phyloP scores from a whole-genome alignment of 2,797 vertebrate genomes.

The Remorina albescens region DNA sequence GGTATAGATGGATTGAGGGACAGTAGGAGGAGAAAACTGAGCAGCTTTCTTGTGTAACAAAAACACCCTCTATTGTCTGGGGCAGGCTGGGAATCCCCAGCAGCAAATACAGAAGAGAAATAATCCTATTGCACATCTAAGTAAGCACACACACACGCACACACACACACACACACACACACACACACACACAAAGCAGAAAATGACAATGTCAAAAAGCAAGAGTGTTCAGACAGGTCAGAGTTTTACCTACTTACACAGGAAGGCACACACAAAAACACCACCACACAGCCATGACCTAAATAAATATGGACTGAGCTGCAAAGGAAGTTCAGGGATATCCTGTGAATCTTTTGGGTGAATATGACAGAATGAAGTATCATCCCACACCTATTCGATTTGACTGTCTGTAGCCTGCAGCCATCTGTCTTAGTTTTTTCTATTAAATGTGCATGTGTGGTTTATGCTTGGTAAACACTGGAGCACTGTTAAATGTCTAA shows the following conservation, averaged over 20 bases:
- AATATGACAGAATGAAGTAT: constrained; percentile 19
- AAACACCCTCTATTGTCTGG: constrained; percentile 61
- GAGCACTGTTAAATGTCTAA: neutral
- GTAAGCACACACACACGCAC: neutral
- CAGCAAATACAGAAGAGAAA: constrained; percentile 58
- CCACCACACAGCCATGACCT: neutral
- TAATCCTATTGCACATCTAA: constrained; percentile 54
- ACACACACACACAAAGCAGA: constrained; percentile 1
- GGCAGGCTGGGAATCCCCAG: constrained; percentile 67
- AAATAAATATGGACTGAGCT: constrained; percentile 1
- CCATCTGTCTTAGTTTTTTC: neutral
- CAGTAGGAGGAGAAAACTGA: constrained; percentile 41
- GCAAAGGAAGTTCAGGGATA: constrained; percentile 2
- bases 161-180: neutral
- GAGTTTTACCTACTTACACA: constrained; percentile 2
- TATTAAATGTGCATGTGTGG: neutral
- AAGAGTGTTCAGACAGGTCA: constrained; percentile 19
- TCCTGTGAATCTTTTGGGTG: neutral
- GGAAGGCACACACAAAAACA: constrained; percentile 32
- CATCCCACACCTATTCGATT: neutral
- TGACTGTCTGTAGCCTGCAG: neutral
- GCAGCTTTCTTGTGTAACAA: constrained; percentile 61
- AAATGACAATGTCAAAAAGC: constrained; percentile 48
- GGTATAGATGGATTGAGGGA: constrained; percentile 58
- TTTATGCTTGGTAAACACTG: neutral